These are phyloP conservation scores for Marmota flaviventris DNA, from an alignment of 2,113 vertebrate species.

Conservation along the genomic window DNA sequence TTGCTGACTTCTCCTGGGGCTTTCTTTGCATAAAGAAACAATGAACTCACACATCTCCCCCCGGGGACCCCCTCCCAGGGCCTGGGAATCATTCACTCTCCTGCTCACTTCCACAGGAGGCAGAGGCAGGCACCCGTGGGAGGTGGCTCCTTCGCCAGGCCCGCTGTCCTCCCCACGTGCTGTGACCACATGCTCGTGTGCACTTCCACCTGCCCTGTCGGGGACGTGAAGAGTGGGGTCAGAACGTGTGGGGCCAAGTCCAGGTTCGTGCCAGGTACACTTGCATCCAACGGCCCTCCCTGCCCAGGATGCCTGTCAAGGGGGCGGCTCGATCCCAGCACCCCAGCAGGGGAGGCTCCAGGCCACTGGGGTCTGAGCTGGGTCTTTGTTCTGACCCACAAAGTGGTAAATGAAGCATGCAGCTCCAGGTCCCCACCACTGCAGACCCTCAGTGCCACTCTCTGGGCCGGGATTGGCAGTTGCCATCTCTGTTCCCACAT, in stretches of 20 bases:
- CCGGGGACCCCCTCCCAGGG: neutral
- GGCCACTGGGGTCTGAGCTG: slow-evolving; percentile 65
- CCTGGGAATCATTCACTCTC: neutral
- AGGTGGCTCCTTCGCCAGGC: too few species aligned
- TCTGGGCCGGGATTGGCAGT: slow-evolving; percentile 54
- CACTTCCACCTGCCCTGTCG: neutral
- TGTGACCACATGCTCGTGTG: accelerated
- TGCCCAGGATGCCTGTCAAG: neutral
- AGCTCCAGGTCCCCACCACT: neutral
- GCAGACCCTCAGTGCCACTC: slow-evolving; percentile 50
- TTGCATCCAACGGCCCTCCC: slow-evolving; percentile 64
- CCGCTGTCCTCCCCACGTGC: accelerated
- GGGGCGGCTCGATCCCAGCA: slow-evolving; percentile 61
- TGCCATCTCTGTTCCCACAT: slow-evolving; percentile 65
- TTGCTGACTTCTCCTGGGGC: neutral
- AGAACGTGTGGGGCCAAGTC: neutral
- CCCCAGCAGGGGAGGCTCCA: slow-evolving; percentile 10
- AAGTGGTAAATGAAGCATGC: slow-evolving; percentile 82
- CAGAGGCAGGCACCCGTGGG: accelerated
- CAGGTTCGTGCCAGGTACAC: slow-evolving; percentile 49
- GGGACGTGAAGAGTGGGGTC: neutral
- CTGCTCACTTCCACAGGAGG: neutral
- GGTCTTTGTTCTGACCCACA: slow-evolving; percentile 82
- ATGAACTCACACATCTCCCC: neutral
- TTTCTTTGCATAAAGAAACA: slow-evolving; percentile 22